phyloP scores from a whole-genome alignment of 2,113 vertebrate species.

The Corvus hawaiiensis region DNA sequence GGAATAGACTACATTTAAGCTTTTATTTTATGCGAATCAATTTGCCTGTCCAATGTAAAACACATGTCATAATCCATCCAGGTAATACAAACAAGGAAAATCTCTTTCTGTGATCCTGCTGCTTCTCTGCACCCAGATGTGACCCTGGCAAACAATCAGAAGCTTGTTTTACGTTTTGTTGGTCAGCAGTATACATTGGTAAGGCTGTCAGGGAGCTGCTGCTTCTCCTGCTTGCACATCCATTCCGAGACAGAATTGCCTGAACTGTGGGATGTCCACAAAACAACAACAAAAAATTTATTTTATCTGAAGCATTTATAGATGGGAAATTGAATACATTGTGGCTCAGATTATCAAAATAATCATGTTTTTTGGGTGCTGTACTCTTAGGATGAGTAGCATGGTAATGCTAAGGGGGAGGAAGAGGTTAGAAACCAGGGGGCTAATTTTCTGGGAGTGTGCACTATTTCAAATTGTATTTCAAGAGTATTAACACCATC shows the following conservation, averaged over 20 bases:
- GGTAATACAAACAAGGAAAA: slow-evolving; percentile 35
- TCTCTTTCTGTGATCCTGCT: not conserved
- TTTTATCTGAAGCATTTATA: not conserved
- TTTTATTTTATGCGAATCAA: slow-evolving; percentile 15
- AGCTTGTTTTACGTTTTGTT: slow-evolving; percentile 27
- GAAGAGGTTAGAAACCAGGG: not conserved
- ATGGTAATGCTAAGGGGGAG: not conserved
- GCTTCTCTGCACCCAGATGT: slow-evolving; percentile 26
- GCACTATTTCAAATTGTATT: not conserved
- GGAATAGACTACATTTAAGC: not conserved
- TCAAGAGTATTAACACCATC: not conserved
- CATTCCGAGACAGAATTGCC: not conserved
- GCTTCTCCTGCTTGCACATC: not conserved
- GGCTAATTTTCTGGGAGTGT: not conserved
- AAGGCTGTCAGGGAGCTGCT: not conserved
- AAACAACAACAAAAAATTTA: not conserved
- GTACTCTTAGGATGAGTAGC: not conserved
- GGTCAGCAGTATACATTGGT: not conserved
- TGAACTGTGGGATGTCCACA: not conserved
- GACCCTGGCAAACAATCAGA: slow-evolving; percentile 34
- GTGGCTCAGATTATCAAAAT: not conserved
- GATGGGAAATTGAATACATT: not conserved
- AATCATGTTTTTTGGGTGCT: not conserved
- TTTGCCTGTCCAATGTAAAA: slow-evolving; percentile 44
- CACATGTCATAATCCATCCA: slow-evolving; percentile 46